Conservation (phyloP, 2,888 invertebrate genomes). For the Hololepta plana region DNA sequence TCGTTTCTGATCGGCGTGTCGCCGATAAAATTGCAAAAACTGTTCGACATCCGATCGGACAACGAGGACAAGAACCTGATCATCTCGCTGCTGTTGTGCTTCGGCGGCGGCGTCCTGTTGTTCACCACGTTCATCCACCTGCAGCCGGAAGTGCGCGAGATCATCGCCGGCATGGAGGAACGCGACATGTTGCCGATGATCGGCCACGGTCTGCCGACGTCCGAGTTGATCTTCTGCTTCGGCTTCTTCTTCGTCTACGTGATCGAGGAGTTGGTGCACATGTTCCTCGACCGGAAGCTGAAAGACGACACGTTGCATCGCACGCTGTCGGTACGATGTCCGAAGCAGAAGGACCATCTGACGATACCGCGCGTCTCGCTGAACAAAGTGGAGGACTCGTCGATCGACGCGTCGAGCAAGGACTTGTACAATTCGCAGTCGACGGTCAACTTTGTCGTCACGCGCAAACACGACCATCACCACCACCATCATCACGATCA, state of each 20-base stretch:
- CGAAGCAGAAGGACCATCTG: conserved; percentile 23
- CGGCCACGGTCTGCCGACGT: conserved; percentile 29
- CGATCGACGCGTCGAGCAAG: conserved; percentile 11
- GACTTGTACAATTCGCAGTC: conserved; percentile 9
- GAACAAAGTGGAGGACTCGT: conserved; percentile 20
- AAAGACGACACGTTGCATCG: conserved; percentile 31
- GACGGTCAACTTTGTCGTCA: conserved; percentile 3
- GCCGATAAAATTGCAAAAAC: conserved; percentile 27
- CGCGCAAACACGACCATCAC: conserved; percentile 8
- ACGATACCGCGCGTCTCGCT: conserved; percentile 22
- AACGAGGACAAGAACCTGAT: conserved; percentile 29
- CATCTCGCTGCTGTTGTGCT: conserved; percentile 39
- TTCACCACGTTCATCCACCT: conserved; percentile 46
- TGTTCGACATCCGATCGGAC: conserved; percentile 20
- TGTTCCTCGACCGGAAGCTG: conserved; percentile 29
- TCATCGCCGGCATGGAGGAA: conserved; percentile 29
- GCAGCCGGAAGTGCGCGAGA: conserved; percentile 44
- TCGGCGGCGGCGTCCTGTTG: conserved; percentile 45
- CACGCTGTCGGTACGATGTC: conserved; percentile 34
- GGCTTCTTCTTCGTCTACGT: conserved; percentile 47
- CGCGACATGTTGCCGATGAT: conserved; percentile 27
- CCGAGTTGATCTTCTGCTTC: conserved; percentile 38
- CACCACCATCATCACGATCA: conserved; percentile 12
- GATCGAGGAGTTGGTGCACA: conserved; percentile 41
- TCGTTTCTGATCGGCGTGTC: conserved; percentile 39